phyloP scores from a whole-genome alignment of 2,888 invertebrate species.

The Empis stercorea region DNA sequence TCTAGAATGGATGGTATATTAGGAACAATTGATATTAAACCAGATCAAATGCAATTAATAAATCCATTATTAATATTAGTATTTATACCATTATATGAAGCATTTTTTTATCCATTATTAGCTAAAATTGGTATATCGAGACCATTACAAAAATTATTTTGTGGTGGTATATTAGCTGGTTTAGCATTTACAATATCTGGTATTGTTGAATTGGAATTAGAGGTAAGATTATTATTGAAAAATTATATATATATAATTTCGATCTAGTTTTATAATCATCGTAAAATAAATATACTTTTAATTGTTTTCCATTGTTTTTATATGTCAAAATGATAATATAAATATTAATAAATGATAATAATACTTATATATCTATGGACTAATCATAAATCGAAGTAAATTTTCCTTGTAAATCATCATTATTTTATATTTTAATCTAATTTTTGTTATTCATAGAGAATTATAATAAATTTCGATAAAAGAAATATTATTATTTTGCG shows the following conservation, averaged over 20 bases:
- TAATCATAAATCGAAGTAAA: no score
- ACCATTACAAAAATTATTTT: conserved; percentile 75
- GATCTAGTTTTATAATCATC: background rate
- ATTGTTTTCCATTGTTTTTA: no score
- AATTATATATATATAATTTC: background rate
- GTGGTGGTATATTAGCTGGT: conserved; percentile 78
- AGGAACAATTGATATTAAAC: conserved; percentile 60
- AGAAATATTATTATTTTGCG: background rate
- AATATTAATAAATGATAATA: no score
- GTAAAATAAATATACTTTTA: no score
- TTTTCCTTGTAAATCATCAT: no score
- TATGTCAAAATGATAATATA: background rate
- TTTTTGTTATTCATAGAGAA: no score
- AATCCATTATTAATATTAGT: conserved; percentile 75
- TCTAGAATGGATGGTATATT: conserved; percentile 73
- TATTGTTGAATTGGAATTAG: conserved; percentile 61
- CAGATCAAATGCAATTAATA: conserved; percentile 91
- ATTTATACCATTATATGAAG: conserved; percentile 76
- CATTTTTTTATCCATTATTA: conserved; percentile 66
- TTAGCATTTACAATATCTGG: conserved; percentile 79
- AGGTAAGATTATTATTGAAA: conserved; percentile 40
- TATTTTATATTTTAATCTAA: no score
- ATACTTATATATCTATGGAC: no score
- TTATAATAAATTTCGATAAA: background rate
- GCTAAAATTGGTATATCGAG: conserved; percentile 51